Evolutionary conservation across 2,888 invertebrate genomes (phyloP), one percentile per base, ranked within the genome.

Genomic region (Syrista parreyssii): DNA sequence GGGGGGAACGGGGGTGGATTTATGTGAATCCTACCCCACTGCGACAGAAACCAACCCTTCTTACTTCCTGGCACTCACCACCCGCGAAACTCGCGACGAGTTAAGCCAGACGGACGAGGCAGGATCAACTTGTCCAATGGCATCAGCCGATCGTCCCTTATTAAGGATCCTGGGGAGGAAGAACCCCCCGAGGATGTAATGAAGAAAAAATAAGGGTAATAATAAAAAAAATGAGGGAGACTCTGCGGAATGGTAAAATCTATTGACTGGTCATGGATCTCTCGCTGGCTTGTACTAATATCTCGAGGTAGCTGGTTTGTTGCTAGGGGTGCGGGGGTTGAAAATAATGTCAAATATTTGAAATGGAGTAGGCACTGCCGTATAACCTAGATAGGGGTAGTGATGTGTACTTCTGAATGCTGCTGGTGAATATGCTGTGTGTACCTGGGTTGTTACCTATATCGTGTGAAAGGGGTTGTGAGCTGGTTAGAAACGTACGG

Each of bases 21-120:
- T 90, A 90, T 89, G 87, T 86, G 88, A 89, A 89, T 88, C 88
- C 83, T 87, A 86, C 84, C 86, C 32, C 71, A 31, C 71, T 71
- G 32, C 71, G 71, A 33, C 71, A 33, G 55, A 23, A 55, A 71
- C 15, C 31, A 74, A 74, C 34, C 71, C 71, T 71, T 79, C 77
- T 79, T 30, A 77, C 73, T 78, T 79, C 76, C 77, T 78, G 79
- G 71, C 31, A 32, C 71, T 33, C 33, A 31, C 71, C 55, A 23
- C 23, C 55, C 55, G 55, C 55, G 55, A 55, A 55, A 55, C 55
- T 55, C 55, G 55, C 55, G 68, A 75, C 68, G 32, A 35, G 75
- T 30, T 71, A 32, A 72, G 40, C 71, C 71, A 69, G 69, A 75
- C 34, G 74, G 40, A 77, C 68, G 34, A 68, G 68, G 30, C 69